Evolutionary conservation across 2,888 invertebrate species (phyloP), one percentile per base, ranked within the genome.

Genomic region (Clistopyga incitator): DNA sequence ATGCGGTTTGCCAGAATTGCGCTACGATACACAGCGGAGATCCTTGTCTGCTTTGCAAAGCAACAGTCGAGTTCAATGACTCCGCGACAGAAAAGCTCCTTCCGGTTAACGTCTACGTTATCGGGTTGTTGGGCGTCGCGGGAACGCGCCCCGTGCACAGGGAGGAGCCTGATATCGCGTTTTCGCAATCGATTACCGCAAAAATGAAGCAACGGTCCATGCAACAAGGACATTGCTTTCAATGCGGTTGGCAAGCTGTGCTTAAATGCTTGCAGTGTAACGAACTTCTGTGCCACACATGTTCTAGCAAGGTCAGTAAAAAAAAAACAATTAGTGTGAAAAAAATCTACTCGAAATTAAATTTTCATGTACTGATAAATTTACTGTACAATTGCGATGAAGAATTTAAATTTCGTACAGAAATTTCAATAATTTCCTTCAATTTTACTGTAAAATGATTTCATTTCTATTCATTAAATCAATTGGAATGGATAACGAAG

Each of bases 1-100:
- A 97, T 91, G 94, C 95, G 2, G 94, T 95, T 88, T 97, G 97
- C 88, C 95, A 96, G 86, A 94, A 93, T 68, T 97, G 97, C 90
- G 20, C 76, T 0, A 90, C 92, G 90, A 50, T 93, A 92, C 81
- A 90, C 93, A 29, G 82, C 92, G 0, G 93, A 91, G 93, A 93
- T 86, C 84, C 87, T 25, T 94, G 90, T 8, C 83, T 86, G 8
- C 87, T 92, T 52, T 93, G 94, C 87, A 87, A 93, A 50, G n/a
- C 23, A n/a, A 2, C 6, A 29, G 29, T 23, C 20, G 59, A 38
- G 23, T 20, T 18, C 23, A 3, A 47, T 1, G n/a, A 13, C 6
- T 6, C 18, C 0, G 10, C 20, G n/a, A 8, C 13, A 4, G 20
- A 61, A 3, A 84, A 75, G 23, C 77, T 88, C 1, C 92, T 93